A percentile compares a stretch with the other conserved stretches of the same genome.
Conservation (phyloP, 1,140 invertebrate genomes). For the Megalonaias nervosa region DNA sequence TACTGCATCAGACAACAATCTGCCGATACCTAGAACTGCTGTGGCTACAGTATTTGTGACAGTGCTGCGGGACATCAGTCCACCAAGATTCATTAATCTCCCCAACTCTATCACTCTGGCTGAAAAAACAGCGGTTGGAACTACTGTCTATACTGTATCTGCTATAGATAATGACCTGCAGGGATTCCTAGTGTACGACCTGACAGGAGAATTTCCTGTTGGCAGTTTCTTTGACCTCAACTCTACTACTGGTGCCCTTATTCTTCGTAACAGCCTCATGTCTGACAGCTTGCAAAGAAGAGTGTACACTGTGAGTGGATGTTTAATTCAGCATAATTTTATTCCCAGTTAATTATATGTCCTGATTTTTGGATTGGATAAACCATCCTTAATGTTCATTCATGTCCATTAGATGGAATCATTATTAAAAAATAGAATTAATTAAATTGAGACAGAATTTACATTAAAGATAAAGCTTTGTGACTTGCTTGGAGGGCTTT, state of each 20-base stretch:
- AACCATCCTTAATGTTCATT: no score
- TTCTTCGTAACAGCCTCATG: constrained; percentile 83
- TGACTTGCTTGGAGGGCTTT: no score
- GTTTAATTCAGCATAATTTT: no score
- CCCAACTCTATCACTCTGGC: constrained; percentile 37
- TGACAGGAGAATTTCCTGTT: constrained; percentile 44
- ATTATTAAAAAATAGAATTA: no score
- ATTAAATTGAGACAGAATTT: no score
- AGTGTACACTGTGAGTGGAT: constrained; percentile 21
- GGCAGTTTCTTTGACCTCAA: constrained; percentile 83
- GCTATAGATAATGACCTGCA: constrained; percentile 35
- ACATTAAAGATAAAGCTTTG: no score
- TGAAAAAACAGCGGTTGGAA: constrained; percentile 25
- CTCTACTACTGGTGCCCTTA: constrained; percentile 86
- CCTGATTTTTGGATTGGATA: no score
- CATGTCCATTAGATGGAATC: no score
- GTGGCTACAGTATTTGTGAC: constrained; percentile 45
- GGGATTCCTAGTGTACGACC: constrained; percentile 39
- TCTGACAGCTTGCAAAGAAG: constrained; percentile 75
- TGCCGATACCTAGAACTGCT: constrained; percentile 28
- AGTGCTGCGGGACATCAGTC: constrained; percentile 43
- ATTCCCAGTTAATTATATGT: no score
- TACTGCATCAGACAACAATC: constrained; percentile 39
- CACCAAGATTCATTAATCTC: constrained; percentile 46
- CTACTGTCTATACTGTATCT: constrained; percentile 23